These are phyloP conservation scores for Progne subis DNA, from an alignment of 2,113 vertebrate species.

Conservation along the genomic window DNA sequence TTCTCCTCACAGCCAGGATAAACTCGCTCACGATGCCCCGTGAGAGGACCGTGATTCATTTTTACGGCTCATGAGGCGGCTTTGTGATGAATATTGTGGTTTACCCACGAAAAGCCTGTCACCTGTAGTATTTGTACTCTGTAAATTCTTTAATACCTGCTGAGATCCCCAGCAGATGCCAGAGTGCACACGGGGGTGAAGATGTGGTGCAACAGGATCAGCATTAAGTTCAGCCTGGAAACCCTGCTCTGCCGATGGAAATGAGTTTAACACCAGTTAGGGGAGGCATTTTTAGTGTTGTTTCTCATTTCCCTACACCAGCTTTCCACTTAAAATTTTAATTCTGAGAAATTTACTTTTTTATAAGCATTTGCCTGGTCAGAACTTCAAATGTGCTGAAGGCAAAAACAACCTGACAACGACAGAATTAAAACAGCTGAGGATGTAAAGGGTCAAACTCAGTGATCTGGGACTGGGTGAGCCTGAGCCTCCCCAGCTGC, in stretches of 20 bases:
- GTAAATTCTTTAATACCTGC: background rate
- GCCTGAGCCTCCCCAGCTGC: background rate
- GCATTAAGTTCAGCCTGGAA: background rate
- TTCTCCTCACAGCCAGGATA: background rate
- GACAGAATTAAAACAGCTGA: fast-evolving
- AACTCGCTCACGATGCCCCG: background rate
- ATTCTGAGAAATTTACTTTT: background rate
- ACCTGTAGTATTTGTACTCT: background rate
- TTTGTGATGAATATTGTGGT: background rate
- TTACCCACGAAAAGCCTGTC: background rate
- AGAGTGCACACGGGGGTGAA: background rate
- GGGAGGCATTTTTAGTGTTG: background rate
- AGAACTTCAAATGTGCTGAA: background rate
- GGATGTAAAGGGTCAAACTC: fast-evolving
- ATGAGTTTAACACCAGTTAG: background rate
- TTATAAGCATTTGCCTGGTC: background rate
- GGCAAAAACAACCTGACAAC: background rate
- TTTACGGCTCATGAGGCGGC: background rate
- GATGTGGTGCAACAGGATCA: background rate
- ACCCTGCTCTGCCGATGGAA: background rate
- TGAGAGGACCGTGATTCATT: background rate
- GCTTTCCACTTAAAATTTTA: background rate
- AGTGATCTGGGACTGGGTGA: fast-evolving
- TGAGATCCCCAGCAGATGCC: background rate
- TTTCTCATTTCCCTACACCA: background rate